A percentile compares a stretch with the other conserved stretches of the same genome.
Conservation (phyloP, 30 jellyfish, hydroid and myxozoan species). For the Aurelia coerulea region DNA sequence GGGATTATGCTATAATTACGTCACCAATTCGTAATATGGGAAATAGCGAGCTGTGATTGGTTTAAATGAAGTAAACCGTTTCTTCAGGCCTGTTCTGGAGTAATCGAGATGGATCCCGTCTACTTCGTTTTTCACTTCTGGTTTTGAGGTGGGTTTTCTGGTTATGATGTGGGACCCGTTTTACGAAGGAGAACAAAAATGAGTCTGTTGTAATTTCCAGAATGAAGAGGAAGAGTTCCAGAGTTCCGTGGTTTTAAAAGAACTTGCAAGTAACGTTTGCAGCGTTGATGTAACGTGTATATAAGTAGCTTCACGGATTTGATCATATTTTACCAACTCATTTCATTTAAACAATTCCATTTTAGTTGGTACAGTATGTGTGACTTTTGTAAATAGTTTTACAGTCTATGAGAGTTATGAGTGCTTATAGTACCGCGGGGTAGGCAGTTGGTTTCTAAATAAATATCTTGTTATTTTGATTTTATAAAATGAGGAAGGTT, state of each 20-base stretch:
- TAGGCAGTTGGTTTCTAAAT: neutral
- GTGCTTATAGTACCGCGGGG: neutral
- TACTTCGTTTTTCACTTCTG: too few species aligned
- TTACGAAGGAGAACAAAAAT: conserved; percentile 37
- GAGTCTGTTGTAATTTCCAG: conserved; percentile 53
- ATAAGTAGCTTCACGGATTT: neutral
- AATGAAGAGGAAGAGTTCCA: conserved; percentile 39
- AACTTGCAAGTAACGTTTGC: conserved; percentile 2
- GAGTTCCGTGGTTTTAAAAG: conserved; percentile 54
- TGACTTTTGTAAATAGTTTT: conserved; percentile 2
- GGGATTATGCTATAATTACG: too few species aligned
- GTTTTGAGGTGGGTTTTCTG: too few species aligned
- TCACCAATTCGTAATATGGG: too few species aligned
- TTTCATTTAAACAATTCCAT: conserved; percentile 13
- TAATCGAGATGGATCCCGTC: too few species aligned
- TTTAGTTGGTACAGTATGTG: neutral
- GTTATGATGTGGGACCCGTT: too few species aligned
- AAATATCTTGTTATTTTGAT: too few species aligned
- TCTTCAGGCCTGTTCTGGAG: too few species aligned
- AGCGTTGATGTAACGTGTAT: neutral
- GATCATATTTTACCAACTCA: neutral
- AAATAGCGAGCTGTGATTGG: too few species aligned
- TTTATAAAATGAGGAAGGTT: too few species aligned
- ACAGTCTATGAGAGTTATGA: neutral
- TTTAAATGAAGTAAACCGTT: too few species aligned